Base-by-base conservation (phyloP, 2,888 invertebrate species). In the Ametastegia equiseti region DNA sequence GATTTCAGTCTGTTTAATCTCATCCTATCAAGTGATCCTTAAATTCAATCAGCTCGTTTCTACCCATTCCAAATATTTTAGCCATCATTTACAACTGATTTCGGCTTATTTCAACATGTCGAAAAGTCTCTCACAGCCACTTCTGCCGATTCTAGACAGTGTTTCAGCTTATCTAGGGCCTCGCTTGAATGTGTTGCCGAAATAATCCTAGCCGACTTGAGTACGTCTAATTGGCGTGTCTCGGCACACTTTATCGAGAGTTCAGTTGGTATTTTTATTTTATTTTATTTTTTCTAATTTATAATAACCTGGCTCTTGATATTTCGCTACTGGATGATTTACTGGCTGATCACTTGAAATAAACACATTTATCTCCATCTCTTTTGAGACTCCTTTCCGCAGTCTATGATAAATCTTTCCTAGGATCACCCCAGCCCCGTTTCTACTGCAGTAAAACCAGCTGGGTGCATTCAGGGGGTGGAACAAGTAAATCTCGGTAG, bases 391-490 rank as follows among this genome's bases (percentile, higher is more conserved):
- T 6, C 9, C 27, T 57, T 57, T 27, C 57, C 27, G 30, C 30
- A 60, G 60, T 60, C 30, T 30, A 60, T 60, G 60, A 60, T 47
- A 47, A 47, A 47, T 47, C 47, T 47, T n/a, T 47, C 3, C 15
- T 47, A 47, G 1, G 15, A 47, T 15, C n/a, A 23, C n/a, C 30
- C 2, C 13, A 60, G 15, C 15, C 30, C 27, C 30, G 5, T 13
- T 23, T 60, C 30, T 30, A 60, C 60, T 60, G 60, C 60, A 60
- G 60, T 60, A 27, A 6, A 60, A 60, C 30, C 60, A n/a, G n/a
- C n/a, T 15, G 60, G 13, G 30, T 27, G 60, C 60, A 60, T 30
- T 15, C 60, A 15, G 6, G 6, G 60, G 60, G 30, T 60, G 27
- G 60, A 39, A 36, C 39, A 39, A 67, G 65, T 33, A 11, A 67